Evolutionary conservation across 1,140 invertebrate species (phyloP), one percentile per base, ranked within the genome.

Genomic region (Eufriesea mexicana): DNA sequence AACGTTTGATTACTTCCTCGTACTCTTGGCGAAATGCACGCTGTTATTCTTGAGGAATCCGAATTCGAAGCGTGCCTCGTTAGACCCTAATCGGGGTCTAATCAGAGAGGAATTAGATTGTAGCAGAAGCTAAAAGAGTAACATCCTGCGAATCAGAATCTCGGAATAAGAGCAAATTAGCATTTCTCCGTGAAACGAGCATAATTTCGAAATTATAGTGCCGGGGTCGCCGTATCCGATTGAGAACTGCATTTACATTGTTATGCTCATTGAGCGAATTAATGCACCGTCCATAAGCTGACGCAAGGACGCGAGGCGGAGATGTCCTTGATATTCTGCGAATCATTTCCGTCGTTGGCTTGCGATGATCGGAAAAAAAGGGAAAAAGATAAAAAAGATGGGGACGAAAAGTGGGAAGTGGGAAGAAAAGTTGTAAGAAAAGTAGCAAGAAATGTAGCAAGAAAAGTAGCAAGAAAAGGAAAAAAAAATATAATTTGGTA

Each of bases 261-360:
- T 89, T 88, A 79, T 81, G 87, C 84, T 86, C 87, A 86, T 89
- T 89, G 87, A 89, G 84, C 88, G 81, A 89, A 89, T 89, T 89
- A 89, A 88, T 88, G 84, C 84, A 71, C 84, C 80, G 87, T 86
- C 59, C 84, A 68, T 74, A 86, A 88, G 62, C 73, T 64, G 74
- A 75, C 62, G 81, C 87, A 89, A 89, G 87, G 88, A 86, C 84
- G 81, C 84, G 86, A 86, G 86, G 88, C 88, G 79, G 86, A 74
- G 78, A 70, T 80, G 87, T 89, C 87, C 87, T 89, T 89, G 86
- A 80, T 78, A 84, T 67, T 72, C 57, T 64, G 54, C 70, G 6
- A 67, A 83, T 78, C 66, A 57, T 82, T 82, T 67, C 79, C 79
- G 55, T 42, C 54, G 73, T 68, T 82, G 68, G 51, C 61, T 35